A percentile compares a stretch with the other conserved stretches of the same genome.
phyloP scores from a whole-genome alignment of 2,113 vertebrate species.

The Anguilla rostrata region DNA sequence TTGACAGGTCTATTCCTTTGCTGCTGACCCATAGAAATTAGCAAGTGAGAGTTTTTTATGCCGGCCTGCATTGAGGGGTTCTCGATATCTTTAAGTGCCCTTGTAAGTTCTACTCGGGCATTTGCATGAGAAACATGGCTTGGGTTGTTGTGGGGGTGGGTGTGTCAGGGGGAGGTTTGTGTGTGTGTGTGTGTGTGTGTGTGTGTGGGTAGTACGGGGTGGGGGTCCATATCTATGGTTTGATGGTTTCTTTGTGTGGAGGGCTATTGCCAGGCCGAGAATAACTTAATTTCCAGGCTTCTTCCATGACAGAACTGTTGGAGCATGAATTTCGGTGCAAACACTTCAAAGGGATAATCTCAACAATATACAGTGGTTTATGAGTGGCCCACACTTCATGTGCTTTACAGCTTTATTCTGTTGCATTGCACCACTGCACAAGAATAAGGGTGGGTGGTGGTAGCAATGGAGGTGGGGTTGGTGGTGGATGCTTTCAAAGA shows the following conservation, averaged over 20 bases:
- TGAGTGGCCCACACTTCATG: background rate
- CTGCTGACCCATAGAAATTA: conserved; percentile 98
- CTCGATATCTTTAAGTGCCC: conserved; percentile 92
- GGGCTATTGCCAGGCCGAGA: conserved; percentile 82
- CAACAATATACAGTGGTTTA: conserved; percentile 64
- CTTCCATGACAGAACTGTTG: conserved; percentile 84
- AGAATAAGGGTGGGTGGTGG: background rate
- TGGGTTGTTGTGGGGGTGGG: conserved; percentile 69
- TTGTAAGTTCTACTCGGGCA: conserved; percentile 90
- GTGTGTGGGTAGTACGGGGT: conserved; percentile 49
- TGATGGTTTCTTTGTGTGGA: conserved; percentile 88
- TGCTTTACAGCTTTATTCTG: background rate
- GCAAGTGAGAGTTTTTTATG: conserved; percentile 92
- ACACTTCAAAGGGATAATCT: conserved; percentile 72
- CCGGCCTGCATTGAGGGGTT: conserved; percentile 85
- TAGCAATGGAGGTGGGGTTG: background rate
- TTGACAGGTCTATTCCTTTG: conserved; percentile 94
- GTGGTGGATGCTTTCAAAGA: background rate
- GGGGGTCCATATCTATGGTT: conserved; percentile 85
- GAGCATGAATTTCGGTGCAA: conserved; percentile 74
- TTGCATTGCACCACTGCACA: background rate
- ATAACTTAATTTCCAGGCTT: conserved; percentile 94
- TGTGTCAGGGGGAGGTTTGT: conserved; percentile 31
- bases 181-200: conserved; percentile 38
- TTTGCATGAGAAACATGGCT: conserved; percentile 97